phyloP scores from a whole-genome alignment of 2,888 invertebrate species.

The Drosophila longiperda region DNA sequence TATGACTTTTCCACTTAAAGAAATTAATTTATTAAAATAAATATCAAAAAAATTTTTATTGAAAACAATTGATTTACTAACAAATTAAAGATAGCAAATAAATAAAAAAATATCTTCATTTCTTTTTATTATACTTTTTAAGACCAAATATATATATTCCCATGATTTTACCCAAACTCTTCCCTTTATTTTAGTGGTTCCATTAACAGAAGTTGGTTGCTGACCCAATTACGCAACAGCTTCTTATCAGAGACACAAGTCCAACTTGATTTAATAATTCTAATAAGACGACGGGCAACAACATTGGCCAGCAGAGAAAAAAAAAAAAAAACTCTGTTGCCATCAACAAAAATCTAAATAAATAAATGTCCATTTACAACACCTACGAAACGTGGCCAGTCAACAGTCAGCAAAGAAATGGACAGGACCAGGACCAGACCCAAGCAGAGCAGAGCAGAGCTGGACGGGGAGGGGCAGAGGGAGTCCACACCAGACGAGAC shows the following conservation, averaged over 20 bases:
- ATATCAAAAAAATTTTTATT: too few relatives aligned
- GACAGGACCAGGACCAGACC: conserved; percentile 5
- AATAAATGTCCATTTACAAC: conserved; percentile 74
- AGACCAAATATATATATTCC: background rate
- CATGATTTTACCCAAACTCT: background rate
- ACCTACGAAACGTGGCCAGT: conserved; percentile 61
- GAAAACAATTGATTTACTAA: too few relatives aligned
- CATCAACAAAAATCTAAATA: conserved; percentile 70
- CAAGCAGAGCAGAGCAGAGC: conserved; percentile 8
- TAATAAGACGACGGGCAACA: conserved; percentile 39
- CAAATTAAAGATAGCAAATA: background rate
- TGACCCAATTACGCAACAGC: conserved; percentile 17
- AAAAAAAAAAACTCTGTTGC: conserved; percentile 38
- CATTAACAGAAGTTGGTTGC: background rate
- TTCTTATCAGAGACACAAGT: background rate
- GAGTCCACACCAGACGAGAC: conserved; percentile 1
- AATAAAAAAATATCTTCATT: background rate
- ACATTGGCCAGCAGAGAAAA: conserved; percentile 7
- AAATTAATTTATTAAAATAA: too few relatives aligned
- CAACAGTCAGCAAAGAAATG: conserved; percentile 6
- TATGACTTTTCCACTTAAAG: too few relatives aligned
- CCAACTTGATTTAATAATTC: conserved; percentile 65
- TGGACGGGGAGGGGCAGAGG: background rate
- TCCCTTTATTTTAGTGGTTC: background rate
- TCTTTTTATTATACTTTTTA: background rate